phyloP scores from a whole-genome alignment of 1,140 invertebrate genomes.

The Tetramorium alpestre region DNA sequence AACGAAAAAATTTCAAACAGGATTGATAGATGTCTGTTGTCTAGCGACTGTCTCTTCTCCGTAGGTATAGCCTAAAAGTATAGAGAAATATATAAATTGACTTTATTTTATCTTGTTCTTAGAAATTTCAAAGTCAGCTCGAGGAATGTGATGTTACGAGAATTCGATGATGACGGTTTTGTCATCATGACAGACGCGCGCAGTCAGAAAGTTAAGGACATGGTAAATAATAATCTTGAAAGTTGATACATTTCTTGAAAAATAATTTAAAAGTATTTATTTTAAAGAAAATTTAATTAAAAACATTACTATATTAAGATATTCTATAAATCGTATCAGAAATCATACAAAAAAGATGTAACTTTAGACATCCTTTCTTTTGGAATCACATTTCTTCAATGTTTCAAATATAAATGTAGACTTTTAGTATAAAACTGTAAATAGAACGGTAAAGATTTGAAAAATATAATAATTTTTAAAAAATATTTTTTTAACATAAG shows the following conservation, averaged over 20 bases:
- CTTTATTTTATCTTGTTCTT: slow-evolving; percentile 49
- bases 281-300: neutral
- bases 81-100: neutral
- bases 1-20: slow-evolving; percentile 72
- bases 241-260: neutral
- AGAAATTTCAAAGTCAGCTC: slow-evolving; percentile 84
- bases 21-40: slow-evolving; percentile 80
- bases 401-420: neutral
- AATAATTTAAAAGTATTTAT: neutral
- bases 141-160: slow-evolving; percentile 83
- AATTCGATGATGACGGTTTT: slow-evolving; percentile 85
- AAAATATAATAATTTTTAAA: neutral
- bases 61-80: slow-evolving; percentile 73
- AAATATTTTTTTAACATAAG: neutral
- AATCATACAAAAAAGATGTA: too few species aligned
- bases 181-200: slow-evolving; percentile 85
- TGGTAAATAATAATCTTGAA: slow-evolving; percentile 81
- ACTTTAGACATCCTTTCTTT: neutral
- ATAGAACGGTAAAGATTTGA: neutral
- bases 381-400: neutral
- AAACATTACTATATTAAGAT: neutral
- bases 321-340: too few species aligned
- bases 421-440: neutral
- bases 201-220: slow-evolving; percentile 84
- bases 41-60: slow-evolving; percentile 82